Evolutionary conservation across 2,888 invertebrate species (phyloP), one percentile per base, ranked within the genome.

Genomic region (Cataglyphis cursor): DNA sequence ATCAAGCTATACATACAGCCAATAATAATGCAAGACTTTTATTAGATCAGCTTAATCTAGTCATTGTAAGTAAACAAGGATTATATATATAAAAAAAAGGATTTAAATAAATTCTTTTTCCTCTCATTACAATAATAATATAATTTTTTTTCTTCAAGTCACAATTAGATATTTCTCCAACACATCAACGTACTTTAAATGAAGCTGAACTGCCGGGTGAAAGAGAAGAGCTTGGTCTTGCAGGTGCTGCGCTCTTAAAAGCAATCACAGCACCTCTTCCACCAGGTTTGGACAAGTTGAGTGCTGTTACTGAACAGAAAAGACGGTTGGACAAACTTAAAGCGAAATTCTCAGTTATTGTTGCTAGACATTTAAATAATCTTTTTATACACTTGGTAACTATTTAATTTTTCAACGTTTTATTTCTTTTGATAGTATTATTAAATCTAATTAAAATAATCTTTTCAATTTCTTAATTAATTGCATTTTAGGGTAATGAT

Each of bases 281-380:
- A 57, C 82, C 92, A 3, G 94, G 94, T 35, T 89, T 95, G 9
- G 94, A 95, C 66, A 94, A 93, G 89, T 95, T 98, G 95, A 96
- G 96, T 64, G 98, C 98, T 18, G 97, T 98, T 0, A 97, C 97
- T 92, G 98, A 98, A 94, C 98, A 98, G 94, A 96, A 96, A 90
- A 96, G 97, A 92, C 96, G 97, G 64, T 97, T 98, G 88, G 97
- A 97, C 86, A 97, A 97, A 92, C 96, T 97, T 92, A 97, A 97
- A 93, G 96, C 96, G 54, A 97, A 97, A 94, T 98, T 98, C 94
- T 97, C 98, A 0, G 96, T 97, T 81, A 97, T 97, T 64, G 96
- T 99, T 76, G 97, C 98, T 84, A 96, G 99, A 28, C 99, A 99
- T 95, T 96, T 99, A 73, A 99, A 99, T 94, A 99, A 99, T 95